Percentiles rank a stretch among this genome's conserved stretches.
These are phyloP conservation scores for Nebria brevicollis DNA, from an alignment of 2,888 invertebrate species.

Conservation along the genomic window DNA sequence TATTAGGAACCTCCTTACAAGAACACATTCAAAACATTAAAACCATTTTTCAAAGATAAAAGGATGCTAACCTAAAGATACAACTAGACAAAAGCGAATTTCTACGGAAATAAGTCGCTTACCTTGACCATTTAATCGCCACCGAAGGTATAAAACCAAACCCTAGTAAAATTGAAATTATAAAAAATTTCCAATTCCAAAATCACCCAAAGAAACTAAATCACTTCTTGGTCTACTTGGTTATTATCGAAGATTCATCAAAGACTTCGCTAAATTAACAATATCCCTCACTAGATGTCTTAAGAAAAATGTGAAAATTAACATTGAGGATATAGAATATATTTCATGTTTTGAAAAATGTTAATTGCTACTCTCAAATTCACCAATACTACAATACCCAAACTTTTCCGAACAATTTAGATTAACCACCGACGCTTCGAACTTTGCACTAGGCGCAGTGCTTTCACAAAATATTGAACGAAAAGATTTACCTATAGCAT, in stretches of 20 bases:
- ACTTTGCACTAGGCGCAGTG: slow-evolving; percentile 46
- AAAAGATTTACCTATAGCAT: slow-evolving; percentile 49
- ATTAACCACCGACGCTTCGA: slow-evolving; percentile 49
- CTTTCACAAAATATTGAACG: slow-evolving; percentile 46
- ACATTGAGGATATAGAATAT: slow-evolving; percentile 36
- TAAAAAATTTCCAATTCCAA: slow-evolving; percentile 50
- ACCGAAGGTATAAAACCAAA: too few species aligned
- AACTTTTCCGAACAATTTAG: slow-evolving; percentile 9
- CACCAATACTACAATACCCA: too few species aligned
- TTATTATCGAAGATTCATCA: slow-evolving; percentile 35
- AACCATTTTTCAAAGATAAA: slow-evolving; percentile 50
- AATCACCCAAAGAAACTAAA: slow-evolving; percentile 52
- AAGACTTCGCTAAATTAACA: slow-evolving; percentile 47
- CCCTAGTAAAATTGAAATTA: too few species aligned
- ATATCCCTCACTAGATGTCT: slow-evolving; percentile 50
- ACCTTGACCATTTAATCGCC: slow-evolving; percentile 56
- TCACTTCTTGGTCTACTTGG: slow-evolving; percentile 51
- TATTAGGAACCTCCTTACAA: too few species aligned
- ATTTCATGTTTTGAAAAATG: slow-evolving; percentile 13
- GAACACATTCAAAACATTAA: slow-evolving; percentile 47
- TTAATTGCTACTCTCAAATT: too few species aligned
- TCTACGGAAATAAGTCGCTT: slow-evolving; percentile 54
- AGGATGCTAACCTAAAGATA: too few species aligned
- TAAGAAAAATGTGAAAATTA: slow-evolving; percentile 48
- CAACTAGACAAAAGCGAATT: slow-evolving; percentile 45